Percentiles rank a stretch among this genome's conserved stretches.
phyloP scores from a whole-genome alignment of 2,888 invertebrate species.

The Xiphydria camelus region DNA sequence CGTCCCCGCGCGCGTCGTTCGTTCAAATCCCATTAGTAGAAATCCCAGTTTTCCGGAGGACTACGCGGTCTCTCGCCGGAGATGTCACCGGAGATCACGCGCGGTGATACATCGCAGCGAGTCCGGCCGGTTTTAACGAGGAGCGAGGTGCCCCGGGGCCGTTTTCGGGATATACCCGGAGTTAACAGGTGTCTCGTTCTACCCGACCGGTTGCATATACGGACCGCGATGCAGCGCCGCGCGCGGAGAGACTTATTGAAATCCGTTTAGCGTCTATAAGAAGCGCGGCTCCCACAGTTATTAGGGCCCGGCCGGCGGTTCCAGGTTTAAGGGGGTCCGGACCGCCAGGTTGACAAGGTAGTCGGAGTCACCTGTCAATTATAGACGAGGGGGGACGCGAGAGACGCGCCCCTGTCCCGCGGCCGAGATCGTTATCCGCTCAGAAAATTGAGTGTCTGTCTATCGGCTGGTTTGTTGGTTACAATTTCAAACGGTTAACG shows the following conservation, averaged over 20 bases:
- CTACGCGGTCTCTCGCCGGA: no score
- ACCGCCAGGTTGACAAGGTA: conserved; percentile 16
- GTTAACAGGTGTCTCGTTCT: conserved; percentile 52
- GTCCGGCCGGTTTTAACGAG: conserved; percentile 16
- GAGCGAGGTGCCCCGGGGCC: conserved; percentile 25
- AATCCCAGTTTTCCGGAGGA: conserved; percentile 44
- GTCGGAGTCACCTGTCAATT: conserved; percentile 46
- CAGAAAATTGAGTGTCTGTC: conserved; percentile 26
- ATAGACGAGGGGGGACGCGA: conserved; percentile 23
- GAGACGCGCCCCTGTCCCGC: conserved; percentile 25
- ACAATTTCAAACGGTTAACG: conserved; percentile 2
- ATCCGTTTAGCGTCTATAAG: conserved; percentile 34
- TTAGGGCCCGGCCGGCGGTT: conserved; percentile 24
- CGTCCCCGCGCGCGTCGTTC: conserved; percentile 37
- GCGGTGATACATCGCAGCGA: conserved; percentile 47
- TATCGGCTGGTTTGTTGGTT: conserved; percentile 1
- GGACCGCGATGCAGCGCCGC: conserved; percentile 7
- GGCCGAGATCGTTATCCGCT: conserved; percentile 36
- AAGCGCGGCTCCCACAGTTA: conserved; percentile 31
- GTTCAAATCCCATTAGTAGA: conserved; percentile 53
- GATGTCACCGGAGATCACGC: conserved; percentile 48
- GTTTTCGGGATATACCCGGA: conserved; percentile 34
- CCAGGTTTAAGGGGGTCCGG: conserved; percentile 24
- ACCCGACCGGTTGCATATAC: conserved; percentile 34
- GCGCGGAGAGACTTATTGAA: conserved; percentile 36